Evolutionary conservation across 2,113 vertebrate species (phyloP), one percentile per base, ranked within the genome.

Genomic region (Narcine bancroftii): DNA sequence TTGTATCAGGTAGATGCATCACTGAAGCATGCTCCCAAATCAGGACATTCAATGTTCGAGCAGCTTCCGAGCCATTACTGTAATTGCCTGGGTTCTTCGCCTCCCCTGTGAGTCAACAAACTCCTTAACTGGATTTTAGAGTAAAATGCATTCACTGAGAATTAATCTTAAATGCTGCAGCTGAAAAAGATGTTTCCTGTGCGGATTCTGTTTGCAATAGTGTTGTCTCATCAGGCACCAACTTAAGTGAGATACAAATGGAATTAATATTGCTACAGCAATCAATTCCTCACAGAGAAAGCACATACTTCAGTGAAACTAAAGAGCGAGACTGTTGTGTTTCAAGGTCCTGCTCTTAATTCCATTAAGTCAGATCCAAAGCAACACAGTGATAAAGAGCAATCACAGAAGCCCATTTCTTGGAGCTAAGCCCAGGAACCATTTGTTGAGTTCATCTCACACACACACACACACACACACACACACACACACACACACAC

Each of bases 291-390:
- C 13, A 71, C 10, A 42, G 65, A 71, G 36, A 91, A 91, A 91
- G 89, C 89, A 69, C 89, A 71, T 91, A 91, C 89, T 91, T 91
- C 65, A 91, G 24, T 69, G 36, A 65, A 69, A 69, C 39, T 42
- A 91, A 69, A 91, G 89, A 69, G 36, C 10, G 26, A 5, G 42
- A 21, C 39, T 69, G 89, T 13, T 91, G 89, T 91, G 89, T 69
- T 91, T 91, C 60, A 91, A 91, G 89, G 89, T 91, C 89, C 10
- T 69, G 89, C 89, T 91, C 89, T 91, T 91, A 91, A 71, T 69
- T 91, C 89, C 89, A 91, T 91, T 91, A 91, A 91, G 63, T 65
- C 65, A 91, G 42, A 69, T 65, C 89, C 47, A 10, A 71, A 91
- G 42, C 65, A 33, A 91, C 42, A 42, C 89, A 69, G 65, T 69